Evolutionary conservation across 2,113 vertebrate genomes (phyloP).

Genomic region (Progne subis): DNA sequence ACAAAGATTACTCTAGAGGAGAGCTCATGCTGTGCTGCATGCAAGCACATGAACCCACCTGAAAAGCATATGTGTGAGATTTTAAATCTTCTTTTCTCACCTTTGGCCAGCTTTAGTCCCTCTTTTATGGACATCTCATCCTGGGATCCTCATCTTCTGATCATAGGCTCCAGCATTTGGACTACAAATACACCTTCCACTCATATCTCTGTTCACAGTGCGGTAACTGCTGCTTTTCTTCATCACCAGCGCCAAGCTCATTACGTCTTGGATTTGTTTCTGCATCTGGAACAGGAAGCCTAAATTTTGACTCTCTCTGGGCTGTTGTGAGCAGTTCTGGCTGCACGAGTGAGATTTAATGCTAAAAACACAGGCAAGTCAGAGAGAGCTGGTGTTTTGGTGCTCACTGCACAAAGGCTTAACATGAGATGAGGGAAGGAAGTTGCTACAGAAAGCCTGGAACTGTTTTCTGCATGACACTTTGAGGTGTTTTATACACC

Average conservation of each 20-base stretch:
- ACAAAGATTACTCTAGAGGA: not conserved
- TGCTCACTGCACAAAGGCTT: not conserved
- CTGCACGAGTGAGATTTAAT: not conserved
- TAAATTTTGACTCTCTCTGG: not conserved
- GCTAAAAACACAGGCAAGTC: not conserved
- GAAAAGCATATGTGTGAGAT: not conserved
- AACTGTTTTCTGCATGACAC: not conserved
- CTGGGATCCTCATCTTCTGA: not conserved
- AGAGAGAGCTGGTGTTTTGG: not conserved
- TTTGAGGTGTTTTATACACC: not conserved
- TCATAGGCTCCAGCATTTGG: not conserved
- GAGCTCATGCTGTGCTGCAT: not conserved
- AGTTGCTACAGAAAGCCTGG: not conserved
- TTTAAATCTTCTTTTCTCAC: not conserved
- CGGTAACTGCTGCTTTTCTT: not conserved
- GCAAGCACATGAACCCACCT: fast-evolving
- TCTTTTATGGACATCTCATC: not conserved
- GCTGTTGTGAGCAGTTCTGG: not conserved
- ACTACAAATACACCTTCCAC: not conserved
- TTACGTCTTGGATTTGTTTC: not conserved
- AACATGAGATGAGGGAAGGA: not conserved
- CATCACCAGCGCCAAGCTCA: not conserved
- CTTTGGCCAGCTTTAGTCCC: not conserved
- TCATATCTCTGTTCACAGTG: not conserved
- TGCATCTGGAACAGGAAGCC: not conserved